phyloP scores from a whole-genome alignment of 2,113 vertebrate species.

The Perca flavescens region DNA sequence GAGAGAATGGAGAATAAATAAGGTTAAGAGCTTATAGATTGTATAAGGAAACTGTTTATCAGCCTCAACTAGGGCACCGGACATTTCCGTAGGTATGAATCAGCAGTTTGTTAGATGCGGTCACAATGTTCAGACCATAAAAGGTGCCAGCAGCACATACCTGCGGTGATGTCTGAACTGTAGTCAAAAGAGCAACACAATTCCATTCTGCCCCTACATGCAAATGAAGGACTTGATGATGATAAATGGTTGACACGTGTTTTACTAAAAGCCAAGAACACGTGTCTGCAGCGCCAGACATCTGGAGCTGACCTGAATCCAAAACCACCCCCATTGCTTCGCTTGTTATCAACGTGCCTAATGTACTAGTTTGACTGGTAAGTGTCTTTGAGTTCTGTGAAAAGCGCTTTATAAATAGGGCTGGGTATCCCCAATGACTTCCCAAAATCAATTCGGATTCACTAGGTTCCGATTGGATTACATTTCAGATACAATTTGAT shows the following conservation, averaged over 20 bases:
- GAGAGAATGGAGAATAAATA: not conserved
- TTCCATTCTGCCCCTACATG: too few relatives aligned
- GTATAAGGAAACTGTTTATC: not conserved
- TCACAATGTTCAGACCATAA: too few relatives aligned
- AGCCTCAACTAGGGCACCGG: not conserved
- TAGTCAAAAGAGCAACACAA: not conserved
- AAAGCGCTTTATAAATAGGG: too few relatives aligned
- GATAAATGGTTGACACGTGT: too few relatives aligned
- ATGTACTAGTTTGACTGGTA: too few relatives aligned
- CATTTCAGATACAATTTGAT: too few relatives aligned
- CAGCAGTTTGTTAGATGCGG: not conserved
- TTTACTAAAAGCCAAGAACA: not conserved
- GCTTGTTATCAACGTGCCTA: too few relatives aligned
- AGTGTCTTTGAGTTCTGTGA: too few relatives aligned
- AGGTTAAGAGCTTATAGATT: not conserved
- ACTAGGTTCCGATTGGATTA: too few relatives aligned
- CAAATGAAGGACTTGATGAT: not conserved
- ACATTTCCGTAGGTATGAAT: not conserved
- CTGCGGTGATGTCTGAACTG: not conserved
- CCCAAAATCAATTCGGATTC: too few relatives aligned
- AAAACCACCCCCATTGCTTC: not conserved
- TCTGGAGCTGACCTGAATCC: fast-evolving
- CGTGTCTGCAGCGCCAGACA: not conserved
- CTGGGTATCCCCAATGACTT: too few relatives aligned
- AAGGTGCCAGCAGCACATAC: not conserved